phyloP scores from a whole-genome alignment of 2,113 vertebrate genomes.

The Paramormyrops kingsleyae region DNA sequence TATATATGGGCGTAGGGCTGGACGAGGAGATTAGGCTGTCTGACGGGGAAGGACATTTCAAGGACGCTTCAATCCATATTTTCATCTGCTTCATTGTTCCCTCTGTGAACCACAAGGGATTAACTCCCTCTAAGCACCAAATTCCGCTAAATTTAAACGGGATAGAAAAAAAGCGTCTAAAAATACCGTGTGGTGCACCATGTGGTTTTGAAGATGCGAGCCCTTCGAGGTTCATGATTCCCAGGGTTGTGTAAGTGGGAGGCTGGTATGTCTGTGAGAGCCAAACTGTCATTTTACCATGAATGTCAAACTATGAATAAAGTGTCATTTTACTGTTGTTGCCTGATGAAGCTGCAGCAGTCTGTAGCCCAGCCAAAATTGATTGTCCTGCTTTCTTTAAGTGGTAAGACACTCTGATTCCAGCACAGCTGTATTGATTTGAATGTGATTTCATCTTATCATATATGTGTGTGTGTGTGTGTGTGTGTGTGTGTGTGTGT shows the following conservation, averaged over 20 bases:
- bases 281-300: constrained; percentile 22
- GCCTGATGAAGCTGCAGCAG: neutral
- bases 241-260: neutral
- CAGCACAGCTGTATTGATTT: neutral
- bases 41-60: constrained; percentile 9
- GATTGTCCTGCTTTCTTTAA: neutral
- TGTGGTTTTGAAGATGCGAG: neutral
- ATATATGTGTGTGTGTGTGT: neutral
- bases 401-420: neutral
- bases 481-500: neutral
- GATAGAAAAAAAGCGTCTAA: constrained; percentile 4
- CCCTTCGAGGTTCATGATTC: neutral
- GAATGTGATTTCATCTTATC: neutral
- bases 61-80: constrained; percentile 18
- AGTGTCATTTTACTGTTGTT: neutral
- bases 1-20: neutral
- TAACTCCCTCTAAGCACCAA: neutral
- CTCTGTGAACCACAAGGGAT: constrained; percentile 15
- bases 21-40: neutral
- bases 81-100: constrained; percentile 6
- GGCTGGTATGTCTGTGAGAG: neutral
- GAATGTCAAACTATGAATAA: neutral
- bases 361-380: neutral
- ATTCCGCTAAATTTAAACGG: neutral
- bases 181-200: neutral